Evolutionary conservation across 2,797 vertebrate species (phyloP).

Genomic region (Lepidocolaptes lacrymiger): DNA sequence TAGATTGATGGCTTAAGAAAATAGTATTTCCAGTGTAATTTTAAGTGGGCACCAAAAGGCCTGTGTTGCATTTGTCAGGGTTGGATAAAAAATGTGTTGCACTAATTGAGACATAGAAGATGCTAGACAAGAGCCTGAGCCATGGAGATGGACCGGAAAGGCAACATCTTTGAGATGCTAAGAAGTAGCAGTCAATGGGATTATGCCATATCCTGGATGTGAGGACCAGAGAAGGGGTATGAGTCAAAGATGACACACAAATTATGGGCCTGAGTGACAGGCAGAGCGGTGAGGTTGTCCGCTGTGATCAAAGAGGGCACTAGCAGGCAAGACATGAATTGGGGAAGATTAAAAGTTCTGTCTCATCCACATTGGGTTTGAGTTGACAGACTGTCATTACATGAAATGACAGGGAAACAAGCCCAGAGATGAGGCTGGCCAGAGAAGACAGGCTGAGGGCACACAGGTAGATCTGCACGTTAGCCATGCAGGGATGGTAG

Average conservation of each 20-base stretch:
- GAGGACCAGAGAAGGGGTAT: neutral
- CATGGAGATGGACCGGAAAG: neutral
- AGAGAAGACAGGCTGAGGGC: neutral
- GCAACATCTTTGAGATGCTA: neutral
- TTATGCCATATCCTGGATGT: neutral
- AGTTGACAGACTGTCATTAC: constrained; percentile 24
- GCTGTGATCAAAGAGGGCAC: constrained; percentile 11
- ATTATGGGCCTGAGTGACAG: constrained; percentile 51
- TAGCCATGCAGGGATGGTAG: fast-evolving
- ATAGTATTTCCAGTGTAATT: neutral
- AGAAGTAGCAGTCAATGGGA: neutral
- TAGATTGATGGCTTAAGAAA: neutral
- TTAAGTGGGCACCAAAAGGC: neutral
- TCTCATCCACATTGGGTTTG: neutral
- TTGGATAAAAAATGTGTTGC: neutral
- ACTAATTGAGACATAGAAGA: constrained; percentile 9
- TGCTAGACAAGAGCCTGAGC: neutral
- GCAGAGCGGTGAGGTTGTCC: neutral
- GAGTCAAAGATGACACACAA: constrained; percentile 39
- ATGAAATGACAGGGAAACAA: neutral
- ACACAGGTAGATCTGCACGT: neutral
- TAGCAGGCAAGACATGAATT: constrained; percentile 2
- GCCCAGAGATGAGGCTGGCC: neutral
- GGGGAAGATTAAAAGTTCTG: constrained; percentile 60
- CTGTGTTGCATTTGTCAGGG: neutral